These are phyloP conservation scores for Cantharis rufa DNA, from an alignment of 2,888 invertebrate species.

Conservation along the genomic window DNA sequence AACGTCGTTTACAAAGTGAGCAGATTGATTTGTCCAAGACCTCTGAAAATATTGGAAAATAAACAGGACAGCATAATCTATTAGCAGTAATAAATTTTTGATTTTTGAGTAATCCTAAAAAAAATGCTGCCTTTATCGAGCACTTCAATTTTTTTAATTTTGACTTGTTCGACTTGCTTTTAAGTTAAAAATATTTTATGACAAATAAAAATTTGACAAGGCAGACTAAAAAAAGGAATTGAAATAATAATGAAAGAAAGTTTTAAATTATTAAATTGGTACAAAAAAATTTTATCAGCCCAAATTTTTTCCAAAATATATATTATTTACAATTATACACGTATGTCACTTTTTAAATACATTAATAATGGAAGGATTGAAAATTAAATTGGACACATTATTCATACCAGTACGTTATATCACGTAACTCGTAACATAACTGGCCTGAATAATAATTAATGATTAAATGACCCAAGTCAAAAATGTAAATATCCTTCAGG, in stretches of 20 bases:
- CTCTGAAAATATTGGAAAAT: slow-evolving; percentile 41
- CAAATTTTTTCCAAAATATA: not conserved
- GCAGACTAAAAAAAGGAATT: not conserved
- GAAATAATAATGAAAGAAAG: not conserved
- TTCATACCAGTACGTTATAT: too few species aligned
- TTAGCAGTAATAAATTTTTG: slow-evolving; percentile 24
- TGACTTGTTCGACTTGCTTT: too few species aligned
- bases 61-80: slow-evolving; percentile 38
- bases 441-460: not conserved
- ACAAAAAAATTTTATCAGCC: not conserved
- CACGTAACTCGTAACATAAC: too few species aligned
- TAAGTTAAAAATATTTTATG: not conserved
- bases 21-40: slow-evolving; percentile 31
- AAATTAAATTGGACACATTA: too few species aligned
- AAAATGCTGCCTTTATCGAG: not conserved
- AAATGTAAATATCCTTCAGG: not conserved
- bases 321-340: not conserved
- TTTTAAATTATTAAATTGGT: not conserved
- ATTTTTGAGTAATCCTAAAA: slow-evolving; percentile 7
- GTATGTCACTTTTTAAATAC: too few species aligned
- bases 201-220: not conserved
- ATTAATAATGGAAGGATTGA: too few species aligned
- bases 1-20: slow-evolving; percentile 22
- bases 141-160: not conserved
- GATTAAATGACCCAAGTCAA: not conserved